Evolutionary conservation across 2,797 vertebrate species (phyloP).

Genomic region (Hirundo rustica): DNA sequence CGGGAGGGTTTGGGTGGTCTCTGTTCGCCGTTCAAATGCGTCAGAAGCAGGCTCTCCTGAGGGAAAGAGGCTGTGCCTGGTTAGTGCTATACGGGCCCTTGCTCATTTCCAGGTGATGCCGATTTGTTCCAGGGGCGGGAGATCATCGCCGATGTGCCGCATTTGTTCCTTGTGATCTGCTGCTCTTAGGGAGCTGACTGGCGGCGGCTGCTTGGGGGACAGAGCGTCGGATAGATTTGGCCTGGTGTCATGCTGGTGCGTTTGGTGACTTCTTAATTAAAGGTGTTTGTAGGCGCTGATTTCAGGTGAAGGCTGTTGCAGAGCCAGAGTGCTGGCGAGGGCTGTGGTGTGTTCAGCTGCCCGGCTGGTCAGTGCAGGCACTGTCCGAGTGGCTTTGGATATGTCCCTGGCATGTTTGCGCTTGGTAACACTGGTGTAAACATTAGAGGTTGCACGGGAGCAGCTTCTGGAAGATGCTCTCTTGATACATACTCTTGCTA

Average conservation of each 20-base stretch:
- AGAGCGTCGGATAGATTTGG: background rate
- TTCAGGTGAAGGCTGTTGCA: background rate
- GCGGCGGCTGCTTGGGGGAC: background rate
- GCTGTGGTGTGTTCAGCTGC: background rate
- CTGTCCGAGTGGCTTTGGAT: background rate
- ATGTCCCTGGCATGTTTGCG: background rate
- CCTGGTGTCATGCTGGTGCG: background rate
- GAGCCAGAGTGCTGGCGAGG: background rate
- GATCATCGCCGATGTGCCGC: background rate
- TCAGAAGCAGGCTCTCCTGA: background rate
- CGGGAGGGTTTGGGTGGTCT: background rate
- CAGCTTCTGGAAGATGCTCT: background rate
- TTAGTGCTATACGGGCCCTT: background rate
- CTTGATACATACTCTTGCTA: background rate
- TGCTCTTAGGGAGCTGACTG: background rate
- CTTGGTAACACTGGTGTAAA: background rate
- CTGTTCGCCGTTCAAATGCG: background rate
- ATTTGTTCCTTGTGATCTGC: accelerated
- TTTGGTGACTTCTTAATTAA: background rate
- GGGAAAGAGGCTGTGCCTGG: background rate
- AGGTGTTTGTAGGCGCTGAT: background rate
- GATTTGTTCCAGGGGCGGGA: background rate
- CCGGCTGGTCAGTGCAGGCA: background rate
- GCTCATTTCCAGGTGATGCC: accelerated
- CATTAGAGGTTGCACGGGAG: accelerated